Conservation (phyloP, 2,888 invertebrate genomes). For the Ditula angustiorana region DNA sequence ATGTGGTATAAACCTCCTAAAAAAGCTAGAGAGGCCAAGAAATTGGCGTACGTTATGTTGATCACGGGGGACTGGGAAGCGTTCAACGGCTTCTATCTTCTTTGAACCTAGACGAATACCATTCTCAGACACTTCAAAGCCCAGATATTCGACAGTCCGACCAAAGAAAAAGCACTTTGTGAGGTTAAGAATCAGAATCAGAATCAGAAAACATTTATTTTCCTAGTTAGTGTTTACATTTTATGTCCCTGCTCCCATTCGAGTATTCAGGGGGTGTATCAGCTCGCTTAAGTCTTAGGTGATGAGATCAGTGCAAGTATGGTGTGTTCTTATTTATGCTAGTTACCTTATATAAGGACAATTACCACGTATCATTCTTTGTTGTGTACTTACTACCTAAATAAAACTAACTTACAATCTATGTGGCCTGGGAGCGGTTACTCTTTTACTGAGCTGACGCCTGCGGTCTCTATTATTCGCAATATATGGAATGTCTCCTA, state of each 20-base stretch:
- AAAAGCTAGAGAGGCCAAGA: constrained; percentile 47
- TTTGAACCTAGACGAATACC: constrained; percentile 33
- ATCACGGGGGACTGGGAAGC: constrained; percentile 45
- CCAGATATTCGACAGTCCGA: background rate
- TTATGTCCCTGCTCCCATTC: no score
- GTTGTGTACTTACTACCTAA: no score
- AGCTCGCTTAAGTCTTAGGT: no score
- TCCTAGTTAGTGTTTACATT: no score
- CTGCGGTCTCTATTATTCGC: constrained; percentile 18
- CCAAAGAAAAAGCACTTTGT: constrained; percentile 15
- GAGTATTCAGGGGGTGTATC: no score
- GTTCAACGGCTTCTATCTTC: constrained; percentile 42
- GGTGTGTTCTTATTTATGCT: no score
- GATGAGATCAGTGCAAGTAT: no score
- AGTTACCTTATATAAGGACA: no score
- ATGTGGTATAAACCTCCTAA: constrained; percentile 47
- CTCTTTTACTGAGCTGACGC: constrained; percentile 23
- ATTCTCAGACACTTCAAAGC: constrained; percentile 21
- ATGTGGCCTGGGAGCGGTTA: no score
- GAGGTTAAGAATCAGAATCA: constrained; percentile 7
- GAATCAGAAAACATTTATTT: no score
- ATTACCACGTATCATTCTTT: no score
- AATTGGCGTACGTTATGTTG: constrained; percentile 49
- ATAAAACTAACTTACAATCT: no score
- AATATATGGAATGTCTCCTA: constrained; percentile 19